A percentile compares a stretch with the other conserved stretches of the same genome.
phyloP scores from a whole-genome alignment of 2,113 vertebrate genomes.

The Stigmatopora argus region DNA sequence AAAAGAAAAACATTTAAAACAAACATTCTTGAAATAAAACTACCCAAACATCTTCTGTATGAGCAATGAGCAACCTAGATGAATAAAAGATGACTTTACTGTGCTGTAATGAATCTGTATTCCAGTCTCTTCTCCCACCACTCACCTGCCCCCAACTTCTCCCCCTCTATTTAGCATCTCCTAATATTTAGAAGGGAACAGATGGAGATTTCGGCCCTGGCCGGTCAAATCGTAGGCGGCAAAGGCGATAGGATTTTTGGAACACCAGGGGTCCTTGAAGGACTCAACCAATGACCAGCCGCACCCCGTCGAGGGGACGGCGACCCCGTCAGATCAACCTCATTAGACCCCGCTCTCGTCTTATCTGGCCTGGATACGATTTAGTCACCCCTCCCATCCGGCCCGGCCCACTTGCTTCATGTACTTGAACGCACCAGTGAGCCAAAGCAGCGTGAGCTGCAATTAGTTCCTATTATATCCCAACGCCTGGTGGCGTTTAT shows the following conservation, averaged over 20 bases:
- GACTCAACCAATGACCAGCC: constrained; percentile 45
- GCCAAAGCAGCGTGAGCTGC: constrained; percentile 23
- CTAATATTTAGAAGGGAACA: constrained; percentile 59
- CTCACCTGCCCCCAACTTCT: constrained; percentile 19
- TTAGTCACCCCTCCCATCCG: constrained; percentile 9
- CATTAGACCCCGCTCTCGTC: constrained; percentile 2
- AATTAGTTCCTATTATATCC: constrained; percentile 17
- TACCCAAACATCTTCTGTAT: constrained; percentile 9
- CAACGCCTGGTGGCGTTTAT: constrained; percentile 38
- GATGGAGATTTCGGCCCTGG: constrained; percentile 53
- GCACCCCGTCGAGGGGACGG: constrained; percentile 36
- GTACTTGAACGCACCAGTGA: constrained; percentile 17
- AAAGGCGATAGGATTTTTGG: constrained; percentile 54
- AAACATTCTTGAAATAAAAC: background rate
- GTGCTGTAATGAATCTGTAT: constrained; percentile 1
- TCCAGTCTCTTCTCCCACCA: constrained; percentile 17
- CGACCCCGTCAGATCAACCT: constrained; percentile 27
- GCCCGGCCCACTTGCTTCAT: background rate
- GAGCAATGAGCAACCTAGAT: constrained; percentile 14
- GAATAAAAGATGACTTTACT: constrained; percentile 40
- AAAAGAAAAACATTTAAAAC: background rate
- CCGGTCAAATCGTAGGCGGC: constrained; percentile 53
- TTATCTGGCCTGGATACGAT: constrained; percentile 29
- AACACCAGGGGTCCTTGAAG: constrained; percentile 46
- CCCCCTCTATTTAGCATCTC: constrained; percentile 34